These are phyloP conservation scores for Chlorospingus flavigularis DNA, from an alignment of 2,797 vertebrate genomes.

Conservation along the genomic window DNA sequence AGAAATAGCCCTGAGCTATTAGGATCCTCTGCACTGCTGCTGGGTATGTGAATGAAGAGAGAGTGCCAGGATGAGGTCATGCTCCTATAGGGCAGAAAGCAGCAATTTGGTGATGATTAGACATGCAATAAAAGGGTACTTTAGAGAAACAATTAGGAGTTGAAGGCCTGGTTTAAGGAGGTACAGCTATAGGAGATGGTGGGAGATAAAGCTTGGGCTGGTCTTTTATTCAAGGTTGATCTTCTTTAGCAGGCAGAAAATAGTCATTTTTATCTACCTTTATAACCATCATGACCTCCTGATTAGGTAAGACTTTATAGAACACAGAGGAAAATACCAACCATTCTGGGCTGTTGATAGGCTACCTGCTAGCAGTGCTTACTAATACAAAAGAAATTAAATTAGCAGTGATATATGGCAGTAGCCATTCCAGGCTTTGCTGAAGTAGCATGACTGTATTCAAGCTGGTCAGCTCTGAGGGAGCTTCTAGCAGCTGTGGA, in stretches of 20 bases:
- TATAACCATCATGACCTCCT: not conserved
- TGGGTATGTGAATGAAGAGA: not conserved
- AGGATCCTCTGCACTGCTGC: not conserved
- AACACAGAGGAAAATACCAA: not conserved
- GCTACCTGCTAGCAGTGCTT: not conserved
- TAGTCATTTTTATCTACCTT: not conserved
- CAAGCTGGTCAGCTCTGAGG: not conserved
- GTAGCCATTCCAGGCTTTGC: not conserved
- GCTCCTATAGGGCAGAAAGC: not conserved
- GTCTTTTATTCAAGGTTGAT: not conserved
- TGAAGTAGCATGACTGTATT: not conserved
- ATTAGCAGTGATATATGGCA: not conserved
- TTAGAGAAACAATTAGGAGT: not conserved
- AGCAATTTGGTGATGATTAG: not conserved
- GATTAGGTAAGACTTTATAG: not conserved
- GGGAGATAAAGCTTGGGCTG: not conserved
- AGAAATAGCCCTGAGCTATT: not conserved
- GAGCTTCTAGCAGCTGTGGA: not conserved
- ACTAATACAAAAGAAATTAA: not conserved
- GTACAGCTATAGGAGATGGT: not conserved
- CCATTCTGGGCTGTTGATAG: not conserved
- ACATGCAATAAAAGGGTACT: not conserved
- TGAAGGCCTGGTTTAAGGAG: not conserved
- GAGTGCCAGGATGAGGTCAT: not conserved
- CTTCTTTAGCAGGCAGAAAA: not conserved